Evolutionary conservation across 1,140 invertebrate genomes (phyloP).

Genomic region (Portunus trituberculatus): DNA sequence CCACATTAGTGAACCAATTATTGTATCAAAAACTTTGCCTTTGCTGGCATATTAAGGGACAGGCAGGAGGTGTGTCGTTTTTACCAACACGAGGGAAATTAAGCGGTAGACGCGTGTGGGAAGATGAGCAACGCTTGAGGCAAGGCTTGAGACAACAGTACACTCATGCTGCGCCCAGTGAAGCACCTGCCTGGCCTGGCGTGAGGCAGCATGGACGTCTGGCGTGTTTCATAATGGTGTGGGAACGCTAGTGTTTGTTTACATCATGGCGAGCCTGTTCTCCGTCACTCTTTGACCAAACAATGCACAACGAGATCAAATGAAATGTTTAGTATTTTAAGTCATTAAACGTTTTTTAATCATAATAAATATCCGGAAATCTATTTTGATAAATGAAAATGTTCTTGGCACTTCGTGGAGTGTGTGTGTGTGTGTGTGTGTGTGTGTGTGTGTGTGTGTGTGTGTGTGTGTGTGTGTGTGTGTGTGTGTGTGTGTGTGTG

Average conservation of each 20-base stretch:
- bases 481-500: conserved; percentile 25
- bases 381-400: no score
- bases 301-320: background rate
- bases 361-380: no score
- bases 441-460: conserved; percentile 37
- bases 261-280: background rate
- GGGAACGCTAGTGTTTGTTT: background rate
- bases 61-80: background rate
- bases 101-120: no score
- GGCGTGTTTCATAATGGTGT: background rate
- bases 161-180: background rate
- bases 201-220: background rate
- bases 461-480: conserved; percentile 31
- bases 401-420: no score
- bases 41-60: background rate
- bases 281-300: background rate
- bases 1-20: background rate
- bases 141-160: background rate
- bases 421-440: conserved; percentile 19
- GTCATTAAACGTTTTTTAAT: no score
- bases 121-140: background rate
- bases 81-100: no score
- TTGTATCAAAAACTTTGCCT: background rate
- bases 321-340: no score
- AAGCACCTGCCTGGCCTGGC: background rate